These are phyloP conservation scores for Bubo bubo DNA, from an alignment of 2,113 vertebrate genomes.

Conservation along the genomic window DNA sequence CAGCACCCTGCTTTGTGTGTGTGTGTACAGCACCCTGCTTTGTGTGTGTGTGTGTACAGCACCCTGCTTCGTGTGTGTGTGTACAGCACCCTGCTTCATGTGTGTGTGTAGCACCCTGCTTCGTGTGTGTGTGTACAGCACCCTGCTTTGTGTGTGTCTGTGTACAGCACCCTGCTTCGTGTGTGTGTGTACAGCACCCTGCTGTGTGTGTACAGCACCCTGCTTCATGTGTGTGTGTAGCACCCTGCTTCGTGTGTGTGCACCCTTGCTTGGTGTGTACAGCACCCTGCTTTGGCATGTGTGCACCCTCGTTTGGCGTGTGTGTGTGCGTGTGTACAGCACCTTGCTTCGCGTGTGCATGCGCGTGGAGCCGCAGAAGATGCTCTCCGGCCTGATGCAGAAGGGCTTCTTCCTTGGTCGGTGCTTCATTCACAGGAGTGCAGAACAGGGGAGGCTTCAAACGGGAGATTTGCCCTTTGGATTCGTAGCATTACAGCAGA, in stretches of 20 bases:
- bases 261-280: too few species aligned
- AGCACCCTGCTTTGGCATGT: neutral
- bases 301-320: neutral
- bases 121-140: neutral
- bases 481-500: accelerated
- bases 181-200: neutral
- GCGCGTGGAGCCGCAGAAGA: neutral
- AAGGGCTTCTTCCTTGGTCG: neutral
- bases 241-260: too few species aligned
- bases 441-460: neutral
- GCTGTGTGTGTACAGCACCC: neutral
- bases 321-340: neutral
- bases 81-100: neutral
- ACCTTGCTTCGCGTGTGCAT: neutral
- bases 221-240: too few species aligned
- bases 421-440: accelerated
- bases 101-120: neutral
- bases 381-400: neutral
- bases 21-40: neutral
- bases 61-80: neutral
- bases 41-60: too few species aligned
- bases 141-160: neutral
- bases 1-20: too few species aligned
- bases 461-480: neutral
- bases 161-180: neutral